These are phyloP conservation scores for Sinella curviseta DNA, from an alignment of 1,140 invertebrate genomes.

Conservation along the genomic window DNA sequence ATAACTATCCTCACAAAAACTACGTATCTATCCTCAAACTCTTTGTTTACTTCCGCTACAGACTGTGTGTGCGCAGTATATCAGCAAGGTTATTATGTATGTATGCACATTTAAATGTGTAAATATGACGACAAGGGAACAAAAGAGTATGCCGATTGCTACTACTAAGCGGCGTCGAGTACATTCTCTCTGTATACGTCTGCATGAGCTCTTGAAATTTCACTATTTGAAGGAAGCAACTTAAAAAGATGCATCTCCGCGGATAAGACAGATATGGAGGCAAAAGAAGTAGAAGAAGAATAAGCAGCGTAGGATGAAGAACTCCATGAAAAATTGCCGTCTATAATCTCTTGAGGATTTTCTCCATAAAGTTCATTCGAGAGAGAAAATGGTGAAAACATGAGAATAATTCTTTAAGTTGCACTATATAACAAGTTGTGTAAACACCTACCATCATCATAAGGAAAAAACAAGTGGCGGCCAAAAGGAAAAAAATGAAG, in stretches of 20 bases:
- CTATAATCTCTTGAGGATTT: slow-evolving; percentile 46
- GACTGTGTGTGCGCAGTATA: too few relatives aligned
- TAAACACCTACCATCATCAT: neutral
- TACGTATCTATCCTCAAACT: too few relatives aligned
- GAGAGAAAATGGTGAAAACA: slow-evolving; percentile 30
- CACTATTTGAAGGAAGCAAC: too few relatives aligned
- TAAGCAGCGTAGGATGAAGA: neutral
- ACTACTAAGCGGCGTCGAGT: too few relatives aligned
- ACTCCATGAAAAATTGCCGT: slow-evolving; percentile 42
- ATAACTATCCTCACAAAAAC: too few relatives aligned
- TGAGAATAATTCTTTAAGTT: slow-evolving; percentile 17
- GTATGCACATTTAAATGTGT: neutral
- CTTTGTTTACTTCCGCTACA: too few relatives aligned
- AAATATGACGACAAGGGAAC: neutral
- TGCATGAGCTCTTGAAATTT: too few relatives aligned
- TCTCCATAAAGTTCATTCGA: slow-evolving; percentile 38
- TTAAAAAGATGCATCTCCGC: neutral
- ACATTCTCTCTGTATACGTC: too few relatives aligned
- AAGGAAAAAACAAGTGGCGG: neutral
- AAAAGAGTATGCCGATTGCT: too few relatives aligned
- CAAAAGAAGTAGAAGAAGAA: neutral
- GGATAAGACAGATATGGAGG: slow-evolving; percentile 3
- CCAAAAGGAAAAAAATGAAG: too few relatives aligned
- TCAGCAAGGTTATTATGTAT: too few relatives aligned
- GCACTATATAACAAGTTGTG: neutral